Evolutionary conservation across 2,888 invertebrate genomes (phyloP), one percentile per base, ranked within the genome.

Genomic region (Abscondita cerata): DNA sequence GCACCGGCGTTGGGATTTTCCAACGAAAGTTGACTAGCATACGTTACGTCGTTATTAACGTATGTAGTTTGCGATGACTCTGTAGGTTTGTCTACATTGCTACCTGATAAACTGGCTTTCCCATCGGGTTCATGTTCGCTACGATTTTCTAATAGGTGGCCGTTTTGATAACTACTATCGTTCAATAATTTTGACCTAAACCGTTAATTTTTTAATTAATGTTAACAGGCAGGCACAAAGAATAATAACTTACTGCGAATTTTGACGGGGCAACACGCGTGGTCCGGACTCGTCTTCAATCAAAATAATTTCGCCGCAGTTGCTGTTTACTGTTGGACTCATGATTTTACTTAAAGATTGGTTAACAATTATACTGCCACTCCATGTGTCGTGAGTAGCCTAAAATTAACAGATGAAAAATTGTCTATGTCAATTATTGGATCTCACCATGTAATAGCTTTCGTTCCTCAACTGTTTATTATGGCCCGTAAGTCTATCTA

Each of bases 401-500:
- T 83, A 70, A 16, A 71, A 68, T 52, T 52, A 59, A 52, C 36
- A 13, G 52, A 19, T 19, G 67, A 76, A 48, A 12, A 6, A 12
- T n/a, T 2, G 11, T 12, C 8, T 25, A 48, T 3, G 31, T 5
- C 11, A 5, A 31, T 16, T n/a, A 31, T 13, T n/a, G 1, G 18
- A 15, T 34, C 75, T 89, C 72, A 93, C 94, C 84, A 93, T 89
- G 74, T 93, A 95, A 76, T 96, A 96, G 75, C 96, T 96, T 78
- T 96, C 95, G 75, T 96, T 96, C 60, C 95, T 85, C 59, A 95
- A 77, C 58, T 81, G 82, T 52, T 77, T 76, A 62, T 71, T 77
- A 56, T 78, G 79, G 65, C 90, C 90, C 51, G 93, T 94, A 74
- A 96, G 82, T 75, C 95, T 83, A 76, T 96, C 95, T 74, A 96